Evolutionary conservation across 2,797 vertebrate species (phyloP), one percentile per base, ranked within the genome.

Genomic region (Takifugu ocellatus): DNA sequence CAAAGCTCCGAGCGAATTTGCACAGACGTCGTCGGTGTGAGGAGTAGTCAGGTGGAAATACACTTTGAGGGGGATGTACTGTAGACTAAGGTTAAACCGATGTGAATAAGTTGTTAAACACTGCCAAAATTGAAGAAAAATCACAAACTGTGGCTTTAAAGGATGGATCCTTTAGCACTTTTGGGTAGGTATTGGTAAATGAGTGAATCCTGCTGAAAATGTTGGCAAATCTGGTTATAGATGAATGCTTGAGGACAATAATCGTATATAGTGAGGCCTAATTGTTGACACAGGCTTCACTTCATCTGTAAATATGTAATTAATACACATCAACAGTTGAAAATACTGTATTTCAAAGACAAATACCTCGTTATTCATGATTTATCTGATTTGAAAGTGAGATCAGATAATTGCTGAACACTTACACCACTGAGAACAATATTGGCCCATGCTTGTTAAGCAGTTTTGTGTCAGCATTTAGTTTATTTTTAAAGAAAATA

Each of bases 1-100:
- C 74, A 92, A 91, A 63, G 91, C 90, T 5, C 89, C 92, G 11
- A 87, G 87, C 0, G 94, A 95, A 75, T 89, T 87, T 0, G 90
- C 94, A 58, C 94, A 97, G 85, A 96, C 95, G 0, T 98, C 96
- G 0, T 89, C 93, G 5, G 94, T 98, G 67, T 99, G 84, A 96
- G 27, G 47, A 51, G 57, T 1, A 0, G 25, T 36, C 24, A 60
- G 12, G 5, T 61, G 45, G 12, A 7, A 46, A 39, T 49, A 48
- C 49, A 53, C 51, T 5, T 42, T 43, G n/a, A 6, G 2, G 4
- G 0, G 54, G 5, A 6, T 43, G 27, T 49, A 31, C 25, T 39
- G 11, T 46, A 2, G 2, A 14, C 56, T 27, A 54, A 25, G 49
- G 25, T 21, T 49, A 56, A 49, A 33, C 31, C 10, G 31, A 33